Conservation (phyloP, 2,113 vertebrate genomes). For the Gambusia holbrooki region DNA sequence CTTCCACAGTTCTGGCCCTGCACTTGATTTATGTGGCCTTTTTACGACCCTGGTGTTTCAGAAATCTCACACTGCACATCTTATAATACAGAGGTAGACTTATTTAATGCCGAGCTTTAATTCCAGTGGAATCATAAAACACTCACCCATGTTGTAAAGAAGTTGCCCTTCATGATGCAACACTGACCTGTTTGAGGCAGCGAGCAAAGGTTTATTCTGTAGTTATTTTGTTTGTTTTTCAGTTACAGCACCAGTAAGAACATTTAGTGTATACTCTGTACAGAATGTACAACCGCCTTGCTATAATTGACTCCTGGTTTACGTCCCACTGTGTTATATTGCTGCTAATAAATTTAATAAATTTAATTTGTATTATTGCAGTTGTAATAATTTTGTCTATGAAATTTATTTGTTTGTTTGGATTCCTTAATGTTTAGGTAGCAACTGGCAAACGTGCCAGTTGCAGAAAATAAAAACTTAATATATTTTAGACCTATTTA, state of each 20-base stretch:
- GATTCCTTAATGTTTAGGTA: no score
- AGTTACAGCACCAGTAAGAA: background rate
- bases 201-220: background rate
- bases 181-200: constrained; percentile 1
- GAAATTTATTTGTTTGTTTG: background rate
- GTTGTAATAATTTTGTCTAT: no score
- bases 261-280: background rate
- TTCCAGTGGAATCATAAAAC: background rate
- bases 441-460: no score
- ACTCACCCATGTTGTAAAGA: background rate
- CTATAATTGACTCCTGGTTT: no score
- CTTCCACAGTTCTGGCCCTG: constrained; percentile 23
- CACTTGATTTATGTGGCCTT: constrained; percentile 31
- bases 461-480: no score
- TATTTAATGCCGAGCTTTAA: background rate
- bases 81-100: background rate
- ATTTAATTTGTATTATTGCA: no score
- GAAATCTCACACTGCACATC: background rate
- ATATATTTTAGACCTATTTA: no score
- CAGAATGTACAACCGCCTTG: no score
- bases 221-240: background rate
- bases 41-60: background rate
- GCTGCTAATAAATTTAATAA: background rate
- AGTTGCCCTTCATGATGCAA: background rate
- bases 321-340: no score